Conservation (phyloP, 1,140 invertebrate genomes). For the Apis florea region DNA sequence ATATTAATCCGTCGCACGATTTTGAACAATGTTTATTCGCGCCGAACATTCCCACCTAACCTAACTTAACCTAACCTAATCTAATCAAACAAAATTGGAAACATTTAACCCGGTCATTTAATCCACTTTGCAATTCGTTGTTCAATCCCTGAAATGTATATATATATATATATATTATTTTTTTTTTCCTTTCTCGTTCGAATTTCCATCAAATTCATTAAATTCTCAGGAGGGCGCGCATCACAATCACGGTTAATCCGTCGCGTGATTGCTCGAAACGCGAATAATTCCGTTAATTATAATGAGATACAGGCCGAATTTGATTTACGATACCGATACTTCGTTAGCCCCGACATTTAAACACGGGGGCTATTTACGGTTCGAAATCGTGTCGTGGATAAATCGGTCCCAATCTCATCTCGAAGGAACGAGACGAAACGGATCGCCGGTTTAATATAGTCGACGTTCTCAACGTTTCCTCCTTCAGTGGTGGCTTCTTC, state of each 20-base stretch:
- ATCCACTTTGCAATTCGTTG: neutral
- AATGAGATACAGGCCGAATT: constrained; percentile 40
- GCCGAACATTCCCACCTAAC: neutral
- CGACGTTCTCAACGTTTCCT: too few relatives aligned
- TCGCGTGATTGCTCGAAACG: constrained; percentile 18
- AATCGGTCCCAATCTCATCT: neutral
- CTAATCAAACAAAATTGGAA: too few relatives aligned
- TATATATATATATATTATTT: too few relatives aligned
- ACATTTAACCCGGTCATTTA: neutral
- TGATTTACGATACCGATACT: constrained; percentile 15
- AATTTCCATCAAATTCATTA: constrained; percentile 1
- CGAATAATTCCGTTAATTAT: constrained; percentile 40
- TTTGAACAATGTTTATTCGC: too few relatives aligned
- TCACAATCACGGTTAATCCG: constrained; percentile 42
- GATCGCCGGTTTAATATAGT: too few relatives aligned
- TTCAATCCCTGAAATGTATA: too few relatives aligned
- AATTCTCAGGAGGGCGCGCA: constrained; percentile 23
- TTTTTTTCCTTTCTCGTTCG: neutral
- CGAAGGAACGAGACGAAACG: constrained; percentile 1
- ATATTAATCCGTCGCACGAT: too few relatives aligned
- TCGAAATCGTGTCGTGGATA: neutral
- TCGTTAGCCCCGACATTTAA: constrained; percentile 9
- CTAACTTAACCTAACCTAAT: neutral
- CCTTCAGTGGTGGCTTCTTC: too few relatives aligned
- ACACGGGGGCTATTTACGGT: too few relatives aligned